Evolutionary conservation across 2,888 invertebrate species (phyloP), one percentile per base, ranked within the genome.

Genomic region (Heliconius ethilla): DNA sequence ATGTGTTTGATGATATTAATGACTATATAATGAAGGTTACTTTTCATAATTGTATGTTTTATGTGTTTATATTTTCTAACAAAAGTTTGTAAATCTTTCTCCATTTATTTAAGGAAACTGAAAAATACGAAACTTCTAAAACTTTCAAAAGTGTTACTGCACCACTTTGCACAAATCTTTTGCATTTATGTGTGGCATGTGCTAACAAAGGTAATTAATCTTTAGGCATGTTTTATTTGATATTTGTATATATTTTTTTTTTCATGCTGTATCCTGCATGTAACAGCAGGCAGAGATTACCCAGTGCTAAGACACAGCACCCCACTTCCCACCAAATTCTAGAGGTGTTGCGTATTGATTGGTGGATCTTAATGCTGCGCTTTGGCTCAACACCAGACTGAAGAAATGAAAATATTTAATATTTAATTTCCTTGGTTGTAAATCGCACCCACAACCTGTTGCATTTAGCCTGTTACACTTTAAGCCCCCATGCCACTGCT

Each of bases 71-170:
- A n/a, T 37, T n/a, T 22, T 59, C 10, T n/a, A 59, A 51, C n/a
- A 59, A 59, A 22, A n/a, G 3, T 59, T 3, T 37, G 29, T 22
- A 33, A 22, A 13, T 18, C 11, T n/a, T 22, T 37, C 4, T 22
- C 11, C 37, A 67, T 15, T n/a, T 59, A 63, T 74, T 65, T 27
- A 75, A 95, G 95, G 95, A 95, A 91, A 89, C 92, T 63, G 94
- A 95, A 82, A 95, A 95, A 84, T 89, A 87, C 86, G 92, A 92
- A 84, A 88, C 90, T 33, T 91, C 93, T 45, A 95, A 92, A 84
- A 90, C 89, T 76, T 92, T 90, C 89, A 86, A 89, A 22, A 91
- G 87, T 79, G 85, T 88, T 7, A 87, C 86, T 74, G 88, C 86
- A 78, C 89, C 90, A 62, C 85, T 93, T 75, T 89, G 90, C 84